These are phyloP conservation scores for Drosophila eugracilis DNA, from an alignment of 1,140 invertebrate species.

Conservation along the genomic window DNA sequence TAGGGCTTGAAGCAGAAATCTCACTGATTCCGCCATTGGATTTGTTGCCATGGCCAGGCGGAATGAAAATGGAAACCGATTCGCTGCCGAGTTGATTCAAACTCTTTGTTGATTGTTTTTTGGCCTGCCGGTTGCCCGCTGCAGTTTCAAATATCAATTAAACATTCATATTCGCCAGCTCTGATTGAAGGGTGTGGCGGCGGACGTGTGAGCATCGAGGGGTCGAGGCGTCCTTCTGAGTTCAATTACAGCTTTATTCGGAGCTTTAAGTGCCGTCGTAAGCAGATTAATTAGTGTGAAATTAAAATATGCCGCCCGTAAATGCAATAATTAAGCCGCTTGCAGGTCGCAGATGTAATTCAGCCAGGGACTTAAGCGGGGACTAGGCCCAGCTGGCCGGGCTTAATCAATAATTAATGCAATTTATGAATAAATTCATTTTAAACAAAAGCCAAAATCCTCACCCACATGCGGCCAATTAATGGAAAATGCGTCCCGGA, in stretches of 20 bases:
- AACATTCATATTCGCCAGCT: constrained; percentile 33
- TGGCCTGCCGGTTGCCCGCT: constrained; percentile 7
- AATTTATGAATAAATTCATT: constrained; percentile 50
- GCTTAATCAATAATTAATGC: constrained; percentile 44
- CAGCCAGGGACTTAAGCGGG: constrained; percentile 34
- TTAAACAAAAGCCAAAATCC: constrained; percentile 19
- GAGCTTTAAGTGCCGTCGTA: constrained; percentile 18
- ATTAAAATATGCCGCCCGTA: constrained; percentile 35
- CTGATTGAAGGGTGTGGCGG: constrained; percentile 27
- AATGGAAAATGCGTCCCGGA: constrained; percentile 35
- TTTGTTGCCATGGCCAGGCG: constrained; percentile 25
- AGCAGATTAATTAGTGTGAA: constrained; percentile 52
- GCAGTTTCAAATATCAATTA: constrained; percentile 64
- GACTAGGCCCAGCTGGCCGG: constrained; percentile 8
- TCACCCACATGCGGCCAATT: constrained; percentile 32
- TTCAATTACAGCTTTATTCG: constrained; percentile 20
- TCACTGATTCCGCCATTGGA: neutral
- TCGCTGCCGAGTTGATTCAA: constrained; percentile 4
- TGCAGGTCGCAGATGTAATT: constrained; percentile 23
- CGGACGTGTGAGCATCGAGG: no score
- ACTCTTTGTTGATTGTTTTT: constrained; percentile 36
- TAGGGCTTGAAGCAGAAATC: neutral
- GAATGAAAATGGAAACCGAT: constrained; percentile 37
- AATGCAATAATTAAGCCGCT: constrained; percentile 48
- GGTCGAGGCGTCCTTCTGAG: neutral